Conservation (phyloP, 2,888 invertebrate genomes). For the Blastobasis lacticolella region DNA sequence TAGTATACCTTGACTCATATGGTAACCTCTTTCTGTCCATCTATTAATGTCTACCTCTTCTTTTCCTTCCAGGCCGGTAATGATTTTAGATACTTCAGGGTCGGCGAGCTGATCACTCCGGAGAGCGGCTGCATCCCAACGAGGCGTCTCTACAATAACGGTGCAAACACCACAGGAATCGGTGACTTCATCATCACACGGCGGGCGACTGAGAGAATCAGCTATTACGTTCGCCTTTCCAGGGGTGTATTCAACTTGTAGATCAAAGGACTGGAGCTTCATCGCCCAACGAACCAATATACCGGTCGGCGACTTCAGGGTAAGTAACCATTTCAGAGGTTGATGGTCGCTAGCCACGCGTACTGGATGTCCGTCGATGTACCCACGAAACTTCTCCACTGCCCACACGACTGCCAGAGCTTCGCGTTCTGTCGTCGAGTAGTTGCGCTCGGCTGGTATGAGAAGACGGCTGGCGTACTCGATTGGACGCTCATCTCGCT, state of each 20-base stretch:
- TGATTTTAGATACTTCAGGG: conserved; percentile 15
- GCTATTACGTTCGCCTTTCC: conserved; percentile 26
- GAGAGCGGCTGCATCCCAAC: conserved; percentile 4
- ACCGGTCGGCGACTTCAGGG: conserved; percentile 40
- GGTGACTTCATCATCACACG: not conserved
- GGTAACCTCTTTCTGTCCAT: conserved; percentile 5
- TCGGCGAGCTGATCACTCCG: conserved; percentile 14
- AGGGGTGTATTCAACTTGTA: conserved; percentile 36
- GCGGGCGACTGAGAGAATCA: conserved; percentile 14
- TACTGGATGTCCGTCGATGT: conserved; percentile 36
- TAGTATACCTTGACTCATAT: not conserved
- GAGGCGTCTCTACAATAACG: conserved; percentile 9
- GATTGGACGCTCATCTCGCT: conserved; percentile 16
- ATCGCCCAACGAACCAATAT: conserved; percentile 52
- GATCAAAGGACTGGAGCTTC: conserved; percentile 34
- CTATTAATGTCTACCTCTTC: not conserved
- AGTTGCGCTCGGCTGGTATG: conserved; percentile 6
- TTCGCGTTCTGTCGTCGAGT: conserved; percentile 39
- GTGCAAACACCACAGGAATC: conserved; percentile 13
- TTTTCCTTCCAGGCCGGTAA: conserved; percentile 14
- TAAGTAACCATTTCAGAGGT: conserved; percentile 45
- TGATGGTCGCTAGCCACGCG: conserved; percentile 44
- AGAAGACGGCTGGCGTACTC: conserved; percentile 22
- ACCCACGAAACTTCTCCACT: conserved; percentile 18
- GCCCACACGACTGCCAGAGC: conserved; percentile 18